Conservation (phyloP, 2,797 vertebrate genomes). For the Paratrypauchen microcephalus region DNA sequence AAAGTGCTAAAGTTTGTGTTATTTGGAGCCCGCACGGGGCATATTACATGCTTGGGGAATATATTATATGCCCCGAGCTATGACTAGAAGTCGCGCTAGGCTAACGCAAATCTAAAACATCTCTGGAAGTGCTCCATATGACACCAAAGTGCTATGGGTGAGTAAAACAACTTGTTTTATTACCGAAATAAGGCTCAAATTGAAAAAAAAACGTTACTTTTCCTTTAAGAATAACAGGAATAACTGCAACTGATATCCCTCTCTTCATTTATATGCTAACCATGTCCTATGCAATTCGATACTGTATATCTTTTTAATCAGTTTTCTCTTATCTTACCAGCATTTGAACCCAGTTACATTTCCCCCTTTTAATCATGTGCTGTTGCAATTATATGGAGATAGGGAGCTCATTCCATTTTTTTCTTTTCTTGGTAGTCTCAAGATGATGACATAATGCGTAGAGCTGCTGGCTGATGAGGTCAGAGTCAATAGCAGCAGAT, state of each 20-base stretch:
- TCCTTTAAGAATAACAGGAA: slow-evolving; percentile 66
- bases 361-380: slow-evolving; percentile 57
- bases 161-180: too few relatives aligned
- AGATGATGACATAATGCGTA: slow-evolving; percentile 43
- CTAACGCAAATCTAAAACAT: too few relatives aligned
- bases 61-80: too few relatives aligned
- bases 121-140: too few relatives aligned
- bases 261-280: slow-evolving; percentile 72
- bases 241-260: slow-evolving; percentile 50
- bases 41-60: too few relatives aligned
- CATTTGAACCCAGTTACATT: slow-evolving; percentile 63
- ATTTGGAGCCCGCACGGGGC: too few relatives aligned
- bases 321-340: slow-evolving; percentile 70
- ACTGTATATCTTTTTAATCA: slow-evolving; percentile 72
- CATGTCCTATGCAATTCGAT: slow-evolving; percentile 69
- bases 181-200: too few relatives aligned
- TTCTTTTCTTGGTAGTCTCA: slow-evolving; percentile 52
- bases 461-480: slow-evolving; percentile 36
- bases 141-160: too few relatives aligned
- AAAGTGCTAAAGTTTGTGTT: too few relatives aligned
- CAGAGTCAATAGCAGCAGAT: slow-evolving; percentile 40
- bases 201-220: too few relatives aligned
- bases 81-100: too few relatives aligned
- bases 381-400: slow-evolving; percentile 67
- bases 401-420: slow-evolving; percentile 51